A percentile compares a stretch with the other conserved stretches of the same genome.
phyloP scores from a whole-genome alignment of 2,113 vertebrate species.

The Perognathus longimembris region DNA sequence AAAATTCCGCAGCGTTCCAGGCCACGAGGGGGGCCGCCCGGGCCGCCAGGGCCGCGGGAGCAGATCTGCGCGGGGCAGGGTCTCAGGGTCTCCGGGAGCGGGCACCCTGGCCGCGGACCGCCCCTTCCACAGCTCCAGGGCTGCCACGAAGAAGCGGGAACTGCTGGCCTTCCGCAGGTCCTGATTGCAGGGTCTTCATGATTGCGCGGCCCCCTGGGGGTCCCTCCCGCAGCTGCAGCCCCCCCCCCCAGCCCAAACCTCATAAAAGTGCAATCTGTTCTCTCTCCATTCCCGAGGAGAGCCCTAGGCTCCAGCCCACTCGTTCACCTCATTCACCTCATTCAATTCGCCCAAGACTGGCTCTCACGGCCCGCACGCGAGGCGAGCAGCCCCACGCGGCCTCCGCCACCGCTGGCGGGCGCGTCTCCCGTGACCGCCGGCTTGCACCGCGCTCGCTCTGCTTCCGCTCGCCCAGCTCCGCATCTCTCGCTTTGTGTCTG shows the following conservation, averaged over 20 bases:
- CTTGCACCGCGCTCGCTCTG: neutral
- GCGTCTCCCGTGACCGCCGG: neutral
- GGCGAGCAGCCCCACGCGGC: neutral
- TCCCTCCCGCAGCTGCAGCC: conserved; percentile 54
- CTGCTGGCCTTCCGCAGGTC: neutral
- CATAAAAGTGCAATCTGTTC: conserved; percentile 62
- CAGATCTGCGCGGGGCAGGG: neutral
- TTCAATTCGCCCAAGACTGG: neutral
- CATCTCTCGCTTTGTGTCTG: conserved; percentile 36
- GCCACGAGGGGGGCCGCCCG: neutral
- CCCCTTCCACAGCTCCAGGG: conserved; percentile 3
- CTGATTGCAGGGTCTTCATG: conserved; percentile 48
- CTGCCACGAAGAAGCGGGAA: neutral
- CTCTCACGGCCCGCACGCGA: neutral
- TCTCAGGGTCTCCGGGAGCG: neutral
- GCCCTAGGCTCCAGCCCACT: neutral
- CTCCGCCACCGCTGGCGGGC: neutral
- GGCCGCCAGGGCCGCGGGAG: neutral
- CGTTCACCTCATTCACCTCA: neutral
- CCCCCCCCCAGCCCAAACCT: neutral
- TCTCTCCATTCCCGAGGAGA: neutral
- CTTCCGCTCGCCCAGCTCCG: neutral
- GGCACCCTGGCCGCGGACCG: neutral
- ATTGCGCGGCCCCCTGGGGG: neutral
- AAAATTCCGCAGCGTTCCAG: conserved; percentile 31